Conservation (phyloP, 1,140 invertebrate species). For the Penaeus indicus region DNA sequence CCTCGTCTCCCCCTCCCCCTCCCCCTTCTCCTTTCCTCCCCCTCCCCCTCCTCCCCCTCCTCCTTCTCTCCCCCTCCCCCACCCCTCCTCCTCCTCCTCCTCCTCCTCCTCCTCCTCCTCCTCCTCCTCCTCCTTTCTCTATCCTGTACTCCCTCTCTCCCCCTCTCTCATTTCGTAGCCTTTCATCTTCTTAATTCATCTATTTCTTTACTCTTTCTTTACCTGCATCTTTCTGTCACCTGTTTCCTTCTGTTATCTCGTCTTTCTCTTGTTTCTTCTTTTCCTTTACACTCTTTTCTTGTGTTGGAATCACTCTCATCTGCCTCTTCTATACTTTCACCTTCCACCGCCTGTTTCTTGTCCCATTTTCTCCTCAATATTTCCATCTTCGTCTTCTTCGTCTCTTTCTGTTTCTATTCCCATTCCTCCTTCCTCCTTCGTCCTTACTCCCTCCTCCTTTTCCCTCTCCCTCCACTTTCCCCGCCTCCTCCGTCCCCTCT, state of each 20-base stretch:
- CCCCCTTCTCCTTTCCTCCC: not conserved
- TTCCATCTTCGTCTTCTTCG: not conserved
- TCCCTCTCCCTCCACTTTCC: too few species aligned
- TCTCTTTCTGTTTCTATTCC: not conserved
- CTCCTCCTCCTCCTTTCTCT: constrained; percentile 49
- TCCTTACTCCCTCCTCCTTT: too few species aligned
- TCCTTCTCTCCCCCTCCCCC: constrained; percentile 70
- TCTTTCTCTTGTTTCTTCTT: not conserved
- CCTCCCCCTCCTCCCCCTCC: constrained; percentile 48
- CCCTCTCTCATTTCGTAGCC: not conserved
- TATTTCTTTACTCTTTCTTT: constrained; percentile 33
- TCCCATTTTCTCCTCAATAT: not conserved
- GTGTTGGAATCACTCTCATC: not conserved
- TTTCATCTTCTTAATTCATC: not conserved
- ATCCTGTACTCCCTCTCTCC: constrained; percentile 12
- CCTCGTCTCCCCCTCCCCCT: not conserved
- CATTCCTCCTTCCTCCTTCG: too few species aligned
- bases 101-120: constrained; percentile 8
- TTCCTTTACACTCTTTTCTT: not conserved
- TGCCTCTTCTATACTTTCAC: not conserved
- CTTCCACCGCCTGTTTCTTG: not conserved
- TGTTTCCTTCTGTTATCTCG: constrained; percentile 7
- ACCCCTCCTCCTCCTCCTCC: constrained; percentile 68
- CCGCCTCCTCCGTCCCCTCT: too few species aligned
- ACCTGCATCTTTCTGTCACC: not conserved